These are phyloP conservation scores for Pseudococcus viburni DNA, from an alignment of 2,888 invertebrate species.

Conservation along the genomic window DNA sequence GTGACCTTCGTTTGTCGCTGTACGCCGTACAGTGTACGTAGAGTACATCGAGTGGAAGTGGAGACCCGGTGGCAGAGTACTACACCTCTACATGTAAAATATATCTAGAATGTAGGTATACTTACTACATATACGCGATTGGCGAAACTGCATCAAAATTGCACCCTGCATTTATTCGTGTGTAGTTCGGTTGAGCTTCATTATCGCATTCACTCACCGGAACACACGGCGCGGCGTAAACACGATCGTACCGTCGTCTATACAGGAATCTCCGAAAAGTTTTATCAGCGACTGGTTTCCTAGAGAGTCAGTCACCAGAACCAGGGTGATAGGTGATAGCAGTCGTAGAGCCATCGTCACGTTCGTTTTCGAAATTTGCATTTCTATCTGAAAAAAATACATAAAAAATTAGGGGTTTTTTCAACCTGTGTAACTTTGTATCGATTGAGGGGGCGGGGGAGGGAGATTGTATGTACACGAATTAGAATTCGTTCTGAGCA, in stretches of 20 bases:
- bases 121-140: neutral
- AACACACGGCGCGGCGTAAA: constrained; percentile 22
- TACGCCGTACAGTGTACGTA: neutral
- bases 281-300: too few relatives aligned
- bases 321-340: too few relatives aligned
- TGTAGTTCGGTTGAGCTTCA: constrained; percentile 52
- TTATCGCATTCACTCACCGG: constrained; percentile 54
- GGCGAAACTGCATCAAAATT: constrained; percentile 54
- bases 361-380: too few relatives aligned
- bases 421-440: too few relatives aligned
- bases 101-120: neutral
- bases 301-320: too few relatives aligned
- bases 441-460: too few relatives aligned
- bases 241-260: constrained; percentile 11
- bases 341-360: too few relatives aligned
- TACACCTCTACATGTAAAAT: too few relatives aligned
- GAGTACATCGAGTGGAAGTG: neutral
- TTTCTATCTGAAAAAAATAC: too few relatives aligned
- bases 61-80: neutral
- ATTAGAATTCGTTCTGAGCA: too few relatives aligned
- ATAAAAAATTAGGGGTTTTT: too few relatives aligned
- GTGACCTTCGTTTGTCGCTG: constrained; percentile 54
- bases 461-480: too few relatives aligned
- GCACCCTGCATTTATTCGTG: constrained; percentile 57
- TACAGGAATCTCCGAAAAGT: constrained; percentile 20